Percentiles rank a stretch among this genome's conserved stretches.
Conservation (phyloP, 2,113 vertebrate species). For the Amphiprion ocellaris region DNA sequence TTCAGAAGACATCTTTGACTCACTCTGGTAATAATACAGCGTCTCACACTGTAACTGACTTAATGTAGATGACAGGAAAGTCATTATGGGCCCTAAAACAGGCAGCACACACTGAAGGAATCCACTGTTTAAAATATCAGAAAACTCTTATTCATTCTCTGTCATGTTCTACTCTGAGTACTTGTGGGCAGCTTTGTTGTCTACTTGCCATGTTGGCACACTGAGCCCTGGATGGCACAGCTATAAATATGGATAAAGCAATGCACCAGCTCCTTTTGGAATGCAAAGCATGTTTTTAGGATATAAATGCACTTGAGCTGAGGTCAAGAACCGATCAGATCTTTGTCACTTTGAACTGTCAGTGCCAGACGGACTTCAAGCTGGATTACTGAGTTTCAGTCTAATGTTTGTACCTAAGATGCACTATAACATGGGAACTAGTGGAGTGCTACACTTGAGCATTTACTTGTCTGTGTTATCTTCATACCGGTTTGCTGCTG, state of each 20-base stretch:
- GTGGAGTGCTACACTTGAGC: background rate
- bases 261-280: slow-evolving; percentile 15
- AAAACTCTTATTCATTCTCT: slow-evolving; percentile 2
- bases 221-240: slow-evolving; percentile 22
- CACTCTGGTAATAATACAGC: background rate
- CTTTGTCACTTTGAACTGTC: slow-evolving; percentile 10
- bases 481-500: slow-evolving; percentile 3
- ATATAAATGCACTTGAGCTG: background rate
- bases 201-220: slow-evolving; percentile 23
- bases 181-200: slow-evolving; percentile 22
- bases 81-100: background rate
- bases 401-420: background rate
- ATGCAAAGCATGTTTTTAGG: slow-evolving; percentile 32
- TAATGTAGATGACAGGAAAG: slow-evolving; percentile 10
- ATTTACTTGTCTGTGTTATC: background rate
- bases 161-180: slow-evolving; percentile 9
- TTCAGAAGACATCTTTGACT: slow-evolving; percentile 24
- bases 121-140: background rate
- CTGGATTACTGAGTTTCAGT: background rate
- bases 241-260: slow-evolving; percentile 43
- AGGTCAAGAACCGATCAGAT: slow-evolving; percentile 21
- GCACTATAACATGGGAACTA: background rate
- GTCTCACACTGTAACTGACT: background rate
- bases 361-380: background rate
- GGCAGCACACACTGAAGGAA: slow-evolving; percentile 4